These are phyloP conservation scores for Allophyes oxyacanthae DNA, from an alignment of 2,888 invertebrate genomes.

Conservation along the genomic window DNA sequence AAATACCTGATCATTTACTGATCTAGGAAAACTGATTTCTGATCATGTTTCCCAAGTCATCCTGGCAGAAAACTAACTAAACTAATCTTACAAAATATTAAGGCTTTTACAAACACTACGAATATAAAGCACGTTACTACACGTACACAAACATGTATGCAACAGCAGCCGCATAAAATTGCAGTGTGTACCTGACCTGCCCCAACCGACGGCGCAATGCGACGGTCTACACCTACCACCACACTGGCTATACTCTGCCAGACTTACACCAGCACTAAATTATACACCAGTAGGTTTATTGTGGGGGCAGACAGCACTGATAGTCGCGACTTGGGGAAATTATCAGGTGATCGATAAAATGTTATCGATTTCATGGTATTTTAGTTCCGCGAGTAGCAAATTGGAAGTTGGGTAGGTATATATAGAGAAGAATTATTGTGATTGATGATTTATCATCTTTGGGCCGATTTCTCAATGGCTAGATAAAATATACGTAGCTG, in stretches of 20 bases:
- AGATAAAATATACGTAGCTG: too few relatives aligned
- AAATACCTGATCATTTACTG: too few relatives aligned
- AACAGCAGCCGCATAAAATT: constrained; percentile 40
- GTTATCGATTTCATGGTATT: constrained; percentile 28
- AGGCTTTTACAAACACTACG: not conserved
- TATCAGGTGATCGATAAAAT: constrained; percentile 17
- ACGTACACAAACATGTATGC: constrained; percentile 20
- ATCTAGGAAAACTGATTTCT: too few relatives aligned
- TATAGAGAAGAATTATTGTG: too few relatives aligned
- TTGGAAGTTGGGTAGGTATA: not conserved
- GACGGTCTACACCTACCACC: constrained; percentile 48
- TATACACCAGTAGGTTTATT: constrained; percentile 82
- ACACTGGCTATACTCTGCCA: constrained; percentile 60
- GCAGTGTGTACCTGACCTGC: constrained; percentile 73
- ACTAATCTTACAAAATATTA: too few relatives aligned
- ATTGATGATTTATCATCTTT: too few relatives aligned
- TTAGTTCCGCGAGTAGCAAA: not conserved
- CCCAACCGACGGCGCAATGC: constrained; percentile 75
- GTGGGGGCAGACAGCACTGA: constrained; percentile 61
- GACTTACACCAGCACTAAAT: constrained; percentile 77
- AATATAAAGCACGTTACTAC: constrained; percentile 17
- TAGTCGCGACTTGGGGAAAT: constrained; percentile 64
- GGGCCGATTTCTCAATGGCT: too few relatives aligned
- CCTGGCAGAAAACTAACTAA: too few relatives aligned
- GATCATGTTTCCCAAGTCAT: too few relatives aligned